phyloP scores from a whole-genome alignment of 2,113 vertebrate genomes.

The Isurus oxyrinchus region DNA sequence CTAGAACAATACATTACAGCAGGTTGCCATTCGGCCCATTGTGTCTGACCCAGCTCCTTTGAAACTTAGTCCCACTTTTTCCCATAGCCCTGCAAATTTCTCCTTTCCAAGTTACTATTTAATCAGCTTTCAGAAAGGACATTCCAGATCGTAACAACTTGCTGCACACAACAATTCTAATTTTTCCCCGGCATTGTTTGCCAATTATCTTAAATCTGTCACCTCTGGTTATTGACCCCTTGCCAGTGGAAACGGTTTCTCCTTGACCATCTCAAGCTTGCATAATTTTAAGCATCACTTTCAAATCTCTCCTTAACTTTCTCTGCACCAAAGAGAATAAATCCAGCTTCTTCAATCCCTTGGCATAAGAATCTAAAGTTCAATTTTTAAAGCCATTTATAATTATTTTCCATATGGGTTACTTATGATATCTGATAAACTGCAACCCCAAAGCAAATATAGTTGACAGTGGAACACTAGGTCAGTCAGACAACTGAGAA shows the following conservation, averaged over 20 bases:
- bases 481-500: neutral
- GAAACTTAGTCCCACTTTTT: neutral
- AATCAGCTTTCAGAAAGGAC: neutral
- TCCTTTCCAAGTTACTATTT: neutral
- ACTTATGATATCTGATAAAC: neutral
- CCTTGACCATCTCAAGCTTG: neutral
- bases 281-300: neutral
- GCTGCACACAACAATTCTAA: no score
- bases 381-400: neutral
- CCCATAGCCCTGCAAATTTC: neutral
- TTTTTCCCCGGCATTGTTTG: no score
- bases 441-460: neutral
- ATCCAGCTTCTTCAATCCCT: neutral
- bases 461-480: neutral
- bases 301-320: neutral
- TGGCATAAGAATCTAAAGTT: neutral
- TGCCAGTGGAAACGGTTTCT: neutral
- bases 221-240: neutral
- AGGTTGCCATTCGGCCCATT: neutral
- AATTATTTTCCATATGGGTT: neutral
- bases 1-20: neutral
- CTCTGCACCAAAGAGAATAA: neutral
- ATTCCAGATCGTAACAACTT: no score
- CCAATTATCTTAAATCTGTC: no score
- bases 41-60: neutral